Evolutionary conservation across 1,140 invertebrate species (phyloP).

Genomic region (Ericerus pela): DNA sequence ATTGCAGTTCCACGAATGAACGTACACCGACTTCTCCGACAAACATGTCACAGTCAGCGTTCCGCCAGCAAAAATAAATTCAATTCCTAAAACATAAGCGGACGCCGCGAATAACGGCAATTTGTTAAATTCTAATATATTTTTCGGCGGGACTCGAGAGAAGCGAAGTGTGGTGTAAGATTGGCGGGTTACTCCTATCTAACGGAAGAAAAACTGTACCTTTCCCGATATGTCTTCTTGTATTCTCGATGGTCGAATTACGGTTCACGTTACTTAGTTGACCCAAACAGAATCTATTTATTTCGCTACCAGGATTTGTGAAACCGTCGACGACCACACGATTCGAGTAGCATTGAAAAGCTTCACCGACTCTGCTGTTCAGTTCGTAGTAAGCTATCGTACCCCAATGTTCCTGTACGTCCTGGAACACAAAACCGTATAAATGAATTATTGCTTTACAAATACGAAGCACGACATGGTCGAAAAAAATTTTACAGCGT

Average conservation of each 20-base stretch:
- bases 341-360: conserved; percentile 80
- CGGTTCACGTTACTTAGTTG: conserved; percentile 92
- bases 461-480: too few species aligned
- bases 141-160: too few species aligned
- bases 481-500: too few species aligned
- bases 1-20: conserved; percentile 89
- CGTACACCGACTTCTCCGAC: conserved; percentile 86
- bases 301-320: conserved; percentile 91
- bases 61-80: conserved; percentile 91
- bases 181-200: not conserved
- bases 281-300: conserved; percentile 75
- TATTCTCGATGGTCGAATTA: conserved; percentile 95
- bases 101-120: too few species aligned
- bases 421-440: too few species aligned
- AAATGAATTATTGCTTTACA: too few species aligned
- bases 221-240: conserved; percentile 87
- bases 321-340: conserved; percentile 90
- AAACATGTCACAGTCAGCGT: conserved; percentile 93
- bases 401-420: conserved; percentile 86
- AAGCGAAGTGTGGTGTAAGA: not conserved
- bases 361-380: conserved; percentile 86
- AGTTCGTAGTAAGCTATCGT: conserved; percentile 92
- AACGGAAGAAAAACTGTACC: conserved; percentile 33
- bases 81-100: conserved; percentile 66
- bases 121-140: too few species aligned